phyloP scores from a whole-genome alignment of 2,888 invertebrate genomes.

The Plemyria rubiginata region DNA sequence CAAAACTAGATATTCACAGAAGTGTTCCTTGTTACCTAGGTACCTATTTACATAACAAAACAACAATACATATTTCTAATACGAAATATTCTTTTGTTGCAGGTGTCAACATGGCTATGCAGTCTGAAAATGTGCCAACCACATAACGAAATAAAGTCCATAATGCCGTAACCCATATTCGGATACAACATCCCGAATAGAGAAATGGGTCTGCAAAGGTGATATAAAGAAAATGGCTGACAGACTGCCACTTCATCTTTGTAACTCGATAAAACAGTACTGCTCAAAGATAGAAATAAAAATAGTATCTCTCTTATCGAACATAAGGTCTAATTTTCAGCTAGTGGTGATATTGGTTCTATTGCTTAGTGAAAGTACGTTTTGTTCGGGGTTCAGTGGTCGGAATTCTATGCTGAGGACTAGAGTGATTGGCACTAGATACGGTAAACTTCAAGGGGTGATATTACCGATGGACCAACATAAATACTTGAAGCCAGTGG shows the following conservation, averaged over 20 bases:
- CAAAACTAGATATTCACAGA: neutral
- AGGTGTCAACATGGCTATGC: constrained; percentile 54
- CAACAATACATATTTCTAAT: constrained; percentile 22
- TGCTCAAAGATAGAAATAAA: constrained; percentile 49
- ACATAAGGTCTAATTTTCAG: constrained; percentile 52
- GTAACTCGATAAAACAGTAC: constrained; percentile 81
- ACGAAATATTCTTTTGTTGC: constrained; percentile 56
- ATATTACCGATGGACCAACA: constrained; percentile 91
- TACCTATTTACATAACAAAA: constrained; percentile 12
- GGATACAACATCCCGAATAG: constrained; percentile 53
- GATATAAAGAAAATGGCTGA: constrained; percentile 80
- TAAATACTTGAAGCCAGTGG: constrained; percentile 90
- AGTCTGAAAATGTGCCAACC: constrained; percentile 45
- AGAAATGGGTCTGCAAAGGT: constrained; percentile 78
- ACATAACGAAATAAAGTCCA: constrained; percentile 42
- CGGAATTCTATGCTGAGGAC: constrained; percentile 90
- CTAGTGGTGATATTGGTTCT: constrained; percentile 67
- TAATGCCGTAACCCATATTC: constrained; percentile 52
- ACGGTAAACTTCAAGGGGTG: constrained; percentile 93
- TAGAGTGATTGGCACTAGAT: constrained; percentile 92
- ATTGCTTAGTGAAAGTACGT: constrained; percentile 63
- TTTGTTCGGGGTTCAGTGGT: constrained; percentile 72
- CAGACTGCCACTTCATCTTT: constrained; percentile 77
- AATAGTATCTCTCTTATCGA: constrained; percentile 27
- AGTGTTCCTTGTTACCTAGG: constrained; percentile 1